Evolutionary conservation across 2,888 invertebrate species (phyloP), one percentile per base, ranked within the genome.

Genomic region (Nephrocerus scutellatus): DNA sequence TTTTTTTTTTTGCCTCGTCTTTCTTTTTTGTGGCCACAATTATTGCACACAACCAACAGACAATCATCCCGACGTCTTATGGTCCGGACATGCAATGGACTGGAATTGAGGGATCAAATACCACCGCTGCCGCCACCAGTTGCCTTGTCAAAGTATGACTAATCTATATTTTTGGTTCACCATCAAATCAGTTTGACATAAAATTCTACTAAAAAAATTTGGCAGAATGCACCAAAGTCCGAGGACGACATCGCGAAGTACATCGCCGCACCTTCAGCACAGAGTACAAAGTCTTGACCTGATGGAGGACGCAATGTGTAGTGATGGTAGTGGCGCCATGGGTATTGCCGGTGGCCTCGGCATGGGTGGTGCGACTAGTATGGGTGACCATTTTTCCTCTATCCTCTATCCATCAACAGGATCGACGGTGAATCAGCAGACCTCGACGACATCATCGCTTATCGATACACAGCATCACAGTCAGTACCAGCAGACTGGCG

Each of bases 11-110:
- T n/a, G n/a, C n/a, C n/a, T n/a, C n/a, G n/a, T n/a, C n/a, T n/a
- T n/a, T n/a, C n/a, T n/a, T n/a, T n/a, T n/a, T n/a, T n/a, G n/a
- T n/a, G n/a, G n/a, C n/a, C n/a, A n/a, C n/a, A n/a, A n/a, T n/a
- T n/a, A n/a, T n/a, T n/a, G n/a, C n/a, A n/a, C n/a, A n/a, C n/a
- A n/a, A n/a, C n/a, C n/a, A n/a, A 14, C 35, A 66, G 68, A 47
- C 67, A 68, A 56, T 64, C 65, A 46, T 67, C 67, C 41, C 75
- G 77, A 46, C 75, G 82, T 47, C 77, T 84, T 42, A 78, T 84
- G 77, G 79, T 84, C 43, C 73, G 83, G 58, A 84, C 84, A 37
- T 84, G 84, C 63, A 84, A 84, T 60, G 84, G 84, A 43, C 72
- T 83, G 48, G 84, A 84, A 66, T 70, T 84, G 51, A 72, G 82